A percentile compares a stretch with the other conserved stretches of the same genome.
Conservation (phyloP, 2,113 vertebrate genomes). For the Trinectes maculatus region DNA sequence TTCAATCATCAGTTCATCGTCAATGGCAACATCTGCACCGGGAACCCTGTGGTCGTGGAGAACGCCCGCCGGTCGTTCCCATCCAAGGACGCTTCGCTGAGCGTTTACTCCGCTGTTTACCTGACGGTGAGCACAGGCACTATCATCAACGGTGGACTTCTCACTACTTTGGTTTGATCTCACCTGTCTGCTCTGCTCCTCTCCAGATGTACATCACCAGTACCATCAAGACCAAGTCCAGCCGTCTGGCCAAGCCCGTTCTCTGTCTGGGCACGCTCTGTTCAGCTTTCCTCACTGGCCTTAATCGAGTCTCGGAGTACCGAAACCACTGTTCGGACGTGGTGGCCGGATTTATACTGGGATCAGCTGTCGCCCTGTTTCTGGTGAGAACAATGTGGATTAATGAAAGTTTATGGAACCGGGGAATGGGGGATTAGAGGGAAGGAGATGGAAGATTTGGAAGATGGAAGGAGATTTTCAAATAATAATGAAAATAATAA, state of each 20-base stretch:
- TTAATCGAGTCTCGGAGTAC: slow-evolving; percentile 96
- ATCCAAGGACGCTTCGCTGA: slow-evolving; percentile 96
- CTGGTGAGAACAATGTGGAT: slow-evolving; percentile 83
- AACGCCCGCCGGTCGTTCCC: slow-evolving; percentile 94
- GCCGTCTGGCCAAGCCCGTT: slow-evolving; percentile 95
- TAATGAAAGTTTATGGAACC: background rate
- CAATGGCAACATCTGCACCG: slow-evolving; percentile 94
- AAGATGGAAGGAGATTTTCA: slow-evolving; percentile 11
- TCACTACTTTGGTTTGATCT: background rate
- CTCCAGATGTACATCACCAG: slow-evolving; percentile 99
- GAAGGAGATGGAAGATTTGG: background rate
- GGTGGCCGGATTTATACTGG: slow-evolving; percentile 94
- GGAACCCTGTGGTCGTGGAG: slow-evolving; percentile 88
- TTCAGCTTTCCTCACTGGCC: slow-evolving; percentile 92
- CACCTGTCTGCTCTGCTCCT: background rate
- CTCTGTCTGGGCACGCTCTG: slow-evolving; percentile 95
- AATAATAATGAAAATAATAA: slow-evolving; percentile 13
- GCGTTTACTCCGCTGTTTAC: slow-evolving; percentile 96
- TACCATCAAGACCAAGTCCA: slow-evolving; percentile 98
- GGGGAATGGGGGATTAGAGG: background rate
- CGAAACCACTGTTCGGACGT: slow-evolving; percentile 97
- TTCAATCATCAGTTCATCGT: slow-evolving; percentile 90
- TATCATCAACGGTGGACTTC: too few relatives aligned
- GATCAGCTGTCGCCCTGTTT: slow-evolving; percentile 92
- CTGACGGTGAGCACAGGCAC: slow-evolving; percentile 86